A percentile compares a stretch with the other conserved stretches of the same genome.
Evolutionary conservation across 2,888 invertebrate species (phyloP).

Genomic region (Drosophila pseudotakahashii): DNA sequence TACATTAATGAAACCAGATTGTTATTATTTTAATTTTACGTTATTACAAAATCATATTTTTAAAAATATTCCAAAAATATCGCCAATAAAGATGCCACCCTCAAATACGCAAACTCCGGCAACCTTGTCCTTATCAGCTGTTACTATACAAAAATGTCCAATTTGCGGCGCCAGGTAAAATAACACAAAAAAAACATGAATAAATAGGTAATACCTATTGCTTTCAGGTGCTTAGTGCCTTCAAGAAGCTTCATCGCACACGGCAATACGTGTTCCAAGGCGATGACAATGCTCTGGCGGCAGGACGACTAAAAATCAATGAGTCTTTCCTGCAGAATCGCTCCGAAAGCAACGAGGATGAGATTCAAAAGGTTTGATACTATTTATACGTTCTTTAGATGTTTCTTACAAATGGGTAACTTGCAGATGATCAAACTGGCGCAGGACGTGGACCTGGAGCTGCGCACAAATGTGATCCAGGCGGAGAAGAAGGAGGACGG

Average conservation of each 20-base stretch:
- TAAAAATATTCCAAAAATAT: background rate
- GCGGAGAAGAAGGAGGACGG: conserved; percentile 88
- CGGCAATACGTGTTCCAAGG: conserved; percentile 88
- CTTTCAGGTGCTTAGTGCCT: conserved; percentile 87
- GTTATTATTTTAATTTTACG: too few relatives aligned
- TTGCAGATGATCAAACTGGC: conserved; percentile 89
- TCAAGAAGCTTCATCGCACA: conserved; percentile 90
- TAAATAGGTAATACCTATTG: background rate
- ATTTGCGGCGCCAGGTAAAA: conserved; percentile 71
- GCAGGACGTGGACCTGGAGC: conserved; percentile 88
- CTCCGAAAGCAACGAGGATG: conserved; percentile 86
- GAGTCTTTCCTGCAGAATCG: conserved; percentile 90
- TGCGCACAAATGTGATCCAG: conserved; percentile 90
- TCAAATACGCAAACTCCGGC: background rate
- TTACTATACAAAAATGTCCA: conserved; percentile 63
- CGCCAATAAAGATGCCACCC: background rate
- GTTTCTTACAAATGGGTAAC: background rate
- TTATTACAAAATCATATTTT: too few relatives aligned
- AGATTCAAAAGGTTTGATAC: conserved; percentile 87
- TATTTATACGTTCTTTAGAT: background rate
- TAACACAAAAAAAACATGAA: conserved; percentile 9
- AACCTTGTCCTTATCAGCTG: conserved; percentile 6
- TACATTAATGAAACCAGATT: too few relatives aligned
- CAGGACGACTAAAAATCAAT: conserved; percentile 90
- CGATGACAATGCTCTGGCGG: conserved; percentile 87